Evolutionary conservation across 1,140 invertebrate genomes (phyloP), one percentile per base, ranked within the genome.

Genomic region (Radopholus similis): DNA sequence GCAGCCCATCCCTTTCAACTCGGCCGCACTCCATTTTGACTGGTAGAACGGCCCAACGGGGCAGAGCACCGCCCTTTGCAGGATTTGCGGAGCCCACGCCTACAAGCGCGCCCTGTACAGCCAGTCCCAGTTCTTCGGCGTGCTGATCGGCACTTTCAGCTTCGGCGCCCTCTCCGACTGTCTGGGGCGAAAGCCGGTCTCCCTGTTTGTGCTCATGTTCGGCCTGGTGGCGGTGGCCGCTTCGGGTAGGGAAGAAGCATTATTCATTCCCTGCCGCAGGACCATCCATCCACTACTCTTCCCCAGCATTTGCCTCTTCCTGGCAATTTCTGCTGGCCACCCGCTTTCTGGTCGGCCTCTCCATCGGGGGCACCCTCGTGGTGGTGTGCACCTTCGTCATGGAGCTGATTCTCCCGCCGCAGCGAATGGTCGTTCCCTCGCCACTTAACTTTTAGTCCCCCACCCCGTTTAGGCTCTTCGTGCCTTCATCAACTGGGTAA

Each of bases 401-500:
- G 66, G 65, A 69, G 55, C 54, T 55, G 26, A 35, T 69, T 11
- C 40, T 69, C 13, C 66, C 67, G 1, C 4, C 57, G 30, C 67
- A 70, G 75, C 34, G 78, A 68, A 34, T 82, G 42, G 80, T 81
- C 18, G 78, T 77, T 40, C 72, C 78, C 15, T 78, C 70, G 35
- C 74, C 78, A 34, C 77, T 75, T 59, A 81, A 64, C 60, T 74
- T 63, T 63, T 81, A 5, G 55, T 81, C 4, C 72, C 76, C 6
- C 38, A 78, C 51, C 77, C 80, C 59, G 35, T 77, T 59, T 77
- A 80, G 76, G 75, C 77, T 11, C 66, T 80, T 13, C 26, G 78
- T 23, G 78, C 80, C 9, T 82, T 80, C 76, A 78, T 80, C 56
- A 80, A 80, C 60, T 80, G 78, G 78, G 77, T 81, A n/a, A n/a